These are phyloP conservation scores for Mizuhopecten yessoensis DNA, from an alignment of 1,140 invertebrate genomes.

Conservation along the genomic window DNA sequence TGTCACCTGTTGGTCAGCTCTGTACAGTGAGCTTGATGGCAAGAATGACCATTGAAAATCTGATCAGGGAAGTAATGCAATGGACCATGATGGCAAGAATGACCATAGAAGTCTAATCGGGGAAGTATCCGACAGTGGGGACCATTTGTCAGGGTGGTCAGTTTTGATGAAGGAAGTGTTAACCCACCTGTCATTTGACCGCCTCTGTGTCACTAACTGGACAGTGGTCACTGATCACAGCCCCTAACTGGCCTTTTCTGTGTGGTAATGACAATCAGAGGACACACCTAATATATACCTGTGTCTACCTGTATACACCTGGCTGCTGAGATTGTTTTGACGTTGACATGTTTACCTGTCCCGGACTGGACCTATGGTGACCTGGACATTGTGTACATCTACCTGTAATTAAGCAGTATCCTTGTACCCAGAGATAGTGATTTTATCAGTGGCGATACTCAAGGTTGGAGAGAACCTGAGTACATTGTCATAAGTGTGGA, in stretches of 20 bases:
- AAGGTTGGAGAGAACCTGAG: not conserved
- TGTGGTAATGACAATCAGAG: conserved; percentile 18
- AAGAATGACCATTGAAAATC: not conserved
- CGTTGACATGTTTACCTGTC: not conserved
- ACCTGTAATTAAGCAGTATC: not conserved
- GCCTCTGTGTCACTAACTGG: not conserved
- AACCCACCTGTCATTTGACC: conserved; percentile 31
- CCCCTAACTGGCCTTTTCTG: not conserved
- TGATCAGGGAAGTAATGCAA: not conserved
- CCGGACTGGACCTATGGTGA: not conserved
- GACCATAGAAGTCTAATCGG: not conserved
- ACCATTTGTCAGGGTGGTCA: conserved; percentile 31
- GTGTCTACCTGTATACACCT: not conserved
- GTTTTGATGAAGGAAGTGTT: not conserved
- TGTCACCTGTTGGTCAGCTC: not conserved
- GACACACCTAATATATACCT: not conserved
- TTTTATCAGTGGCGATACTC: not conserved
- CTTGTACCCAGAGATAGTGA: not conserved
- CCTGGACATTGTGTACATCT: not conserved
- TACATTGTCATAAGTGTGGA: not conserved
- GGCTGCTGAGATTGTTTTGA: not conserved
- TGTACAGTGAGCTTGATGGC: not conserved
- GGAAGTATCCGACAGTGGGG: not conserved
- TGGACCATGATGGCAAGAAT: not conserved
- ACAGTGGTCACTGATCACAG: conserved; percentile 30